Base-by-base conservation (phyloP, 2,888 invertebrate genomes). In the Plebejus argus region DNA sequence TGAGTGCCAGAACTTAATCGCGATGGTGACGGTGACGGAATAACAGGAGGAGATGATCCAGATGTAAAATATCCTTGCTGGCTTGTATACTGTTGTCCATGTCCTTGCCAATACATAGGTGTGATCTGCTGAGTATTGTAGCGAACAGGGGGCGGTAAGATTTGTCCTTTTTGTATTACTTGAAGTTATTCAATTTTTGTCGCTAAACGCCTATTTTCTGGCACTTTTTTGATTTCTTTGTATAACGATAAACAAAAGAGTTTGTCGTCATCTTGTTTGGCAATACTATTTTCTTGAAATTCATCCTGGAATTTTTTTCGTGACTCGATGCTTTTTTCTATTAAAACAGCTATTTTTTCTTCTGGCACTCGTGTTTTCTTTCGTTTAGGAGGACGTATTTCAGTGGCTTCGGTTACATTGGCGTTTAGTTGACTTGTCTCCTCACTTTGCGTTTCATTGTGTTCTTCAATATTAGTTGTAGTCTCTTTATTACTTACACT, bases 151-250 rank as follows among this genome's bases (percentile, higher is more conserved):
- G 79, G 20, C 79, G 82, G 81, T 81, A 83, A 82, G 56, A 71
- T 80, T 81, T 84, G 83, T 61, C 79, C 82, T 81, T 83, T 82
- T 80, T 80, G 23, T 61, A 61, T 58, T 20, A 58, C 82, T 77
- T 84, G 79, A 75, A 83, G 79, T 78, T 84, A 83, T 81, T 84
- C 83, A 82, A 83, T 84, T 84, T 84, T 85, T 66, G 82, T 81
- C 78, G 81, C 79, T 79, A 84, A 81, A 79, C 83, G 81, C 78
- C 77, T 80, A 80, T 83, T 80, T 80, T 84, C 83, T 80, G 83
- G 83, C 77, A 84, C 82, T 83, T 85, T 84, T 79, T 77, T 82
- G 45, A 83, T 28, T 56, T 76, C 78, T 45, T 83, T 83, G 78
- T 82, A 79, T 78, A 83, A 82, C 74, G 83, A 84, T 79, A 84